Evolutionary conservation across 2,797 vertebrate genomes (phyloP), one percentile per base, ranked within the genome.

Genomic region (Picus viridis): DNA sequence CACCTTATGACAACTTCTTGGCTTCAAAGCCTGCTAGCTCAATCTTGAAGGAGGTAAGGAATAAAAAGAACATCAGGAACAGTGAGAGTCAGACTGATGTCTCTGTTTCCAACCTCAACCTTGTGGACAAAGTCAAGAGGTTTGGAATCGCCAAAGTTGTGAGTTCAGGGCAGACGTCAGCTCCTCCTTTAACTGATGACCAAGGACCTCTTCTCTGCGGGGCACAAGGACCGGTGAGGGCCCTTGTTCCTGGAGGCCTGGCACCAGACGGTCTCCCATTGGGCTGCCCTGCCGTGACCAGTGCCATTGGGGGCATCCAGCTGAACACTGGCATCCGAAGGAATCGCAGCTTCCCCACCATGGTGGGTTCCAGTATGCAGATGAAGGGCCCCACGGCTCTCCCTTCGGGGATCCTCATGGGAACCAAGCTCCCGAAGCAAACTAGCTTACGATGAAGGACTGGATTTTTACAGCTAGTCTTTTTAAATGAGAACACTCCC

Each of bases 351-450:
- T 99, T 99, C 91, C 99, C 99, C 24, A 98, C 98, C 73, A 98
- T 99, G 99, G 99, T 99, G 85, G 99, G 99, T 49, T 99, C 99
- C 93, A 99, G 99, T 94, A 99, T 99, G 99, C 98, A 99, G 59
- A 99, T 99, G 99, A 99, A 99, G 93, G 99, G 98, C 83, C 98
- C 99, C 0, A 98, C 98, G 1, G 97, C 98, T 26, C 97, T 98
- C 85, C 97, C 97, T 74, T 97, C 98, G 8, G 98, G 98, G 85
- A 98, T 99, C 86, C 97, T 99, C 54, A 98, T 99, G 96, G 98
- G 97, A 85, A 94, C 97, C 84, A 98, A 97, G 92, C 96, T 98
- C 79, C 97, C 98, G 47, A 97, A 98, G 94, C 98, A 99, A 95
- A 97, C 97, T 26, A 97, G 97, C 96, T 96, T 98, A 79, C 97